A percentile compares a stretch with the other conserved stretches of the same genome.
These are phyloP conservation scores for Helleia helle DNA, from an alignment of 2,888 invertebrate species.

Conservation along the genomic window DNA sequence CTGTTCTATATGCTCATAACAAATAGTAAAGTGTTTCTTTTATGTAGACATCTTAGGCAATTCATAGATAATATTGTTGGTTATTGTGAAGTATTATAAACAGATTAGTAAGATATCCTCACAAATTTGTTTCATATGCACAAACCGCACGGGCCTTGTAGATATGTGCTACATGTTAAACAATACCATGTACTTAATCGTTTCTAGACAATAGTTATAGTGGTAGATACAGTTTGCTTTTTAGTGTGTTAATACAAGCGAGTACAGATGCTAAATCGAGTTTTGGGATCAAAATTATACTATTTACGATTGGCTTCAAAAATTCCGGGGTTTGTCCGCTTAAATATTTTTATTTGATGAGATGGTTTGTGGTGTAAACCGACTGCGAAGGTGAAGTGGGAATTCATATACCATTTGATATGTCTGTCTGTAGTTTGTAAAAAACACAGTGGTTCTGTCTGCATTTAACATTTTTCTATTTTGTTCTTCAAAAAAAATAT, in stretches of 20 bases:
- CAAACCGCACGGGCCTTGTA: conserved; percentile 28
- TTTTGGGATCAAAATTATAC: conserved; percentile 62
- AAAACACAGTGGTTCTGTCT: no score
- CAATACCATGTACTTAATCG: conserved; percentile 56
- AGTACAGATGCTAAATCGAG: conserved; percentile 16
- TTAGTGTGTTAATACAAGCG: conserved; percentile 24
- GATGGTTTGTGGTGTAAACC: no score
- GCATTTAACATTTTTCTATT: conserved; percentile 11
- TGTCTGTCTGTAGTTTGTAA: no score
- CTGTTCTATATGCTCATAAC: no score
- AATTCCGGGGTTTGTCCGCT: conserved; percentile 22
- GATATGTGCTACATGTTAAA: conserved; percentile 17
- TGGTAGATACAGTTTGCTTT: conserved; percentile 36
- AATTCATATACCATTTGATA: no score
- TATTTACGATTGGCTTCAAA: conserved; percentile 34
- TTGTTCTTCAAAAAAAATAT: conserved; percentile 5
- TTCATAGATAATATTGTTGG: conserved; percentile 40
- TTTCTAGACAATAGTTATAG: conserved; percentile 50
- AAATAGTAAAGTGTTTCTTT: no score
- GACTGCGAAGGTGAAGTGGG: no score
- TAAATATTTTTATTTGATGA: conserved; percentile 17
- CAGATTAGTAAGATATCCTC: conserved; percentile 25
- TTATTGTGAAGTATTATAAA: conserved; percentile 30
- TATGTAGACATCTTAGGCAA: conserved; percentile 35
- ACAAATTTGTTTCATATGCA: conserved; percentile 28